These are phyloP conservation scores for Suricata suricatta DNA, from an alignment of 2,113 vertebrate species.

Conservation along the genomic window DNA sequence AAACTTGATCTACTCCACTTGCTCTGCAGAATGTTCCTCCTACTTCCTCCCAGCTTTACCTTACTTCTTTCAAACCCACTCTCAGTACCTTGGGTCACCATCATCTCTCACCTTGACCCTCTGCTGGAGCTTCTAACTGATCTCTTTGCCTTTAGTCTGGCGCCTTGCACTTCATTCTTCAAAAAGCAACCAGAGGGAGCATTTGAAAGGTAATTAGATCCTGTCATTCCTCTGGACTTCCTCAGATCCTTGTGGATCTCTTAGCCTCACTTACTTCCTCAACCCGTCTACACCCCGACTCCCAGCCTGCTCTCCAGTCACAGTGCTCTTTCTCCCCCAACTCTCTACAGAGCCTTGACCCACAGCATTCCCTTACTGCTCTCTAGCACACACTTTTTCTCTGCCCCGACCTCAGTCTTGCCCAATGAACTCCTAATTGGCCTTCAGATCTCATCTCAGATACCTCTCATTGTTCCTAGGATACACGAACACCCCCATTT, in stretches of 20 bases:
- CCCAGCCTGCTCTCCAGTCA: neutral
- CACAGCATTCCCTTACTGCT: neutral
- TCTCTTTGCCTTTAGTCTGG: neutral
- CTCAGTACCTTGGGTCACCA: neutral
- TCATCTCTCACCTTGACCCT: neutral
- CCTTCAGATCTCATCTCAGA: neutral
- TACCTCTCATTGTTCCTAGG: neutral
- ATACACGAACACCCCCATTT: neutral
- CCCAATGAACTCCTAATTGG: neutral
- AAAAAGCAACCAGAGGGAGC: neutral
- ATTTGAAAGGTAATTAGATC: neutral
- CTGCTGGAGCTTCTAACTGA: neutral
- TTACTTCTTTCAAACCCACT: neutral
- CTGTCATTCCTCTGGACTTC: neutral
- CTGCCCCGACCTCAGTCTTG: neutral
- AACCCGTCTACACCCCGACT: accelerated
- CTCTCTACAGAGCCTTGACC: neutral
- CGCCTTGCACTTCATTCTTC: neutral
- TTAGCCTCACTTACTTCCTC: neutral
- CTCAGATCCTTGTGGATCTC: neutral
- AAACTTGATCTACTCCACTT: neutral
- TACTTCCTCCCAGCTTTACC: neutral
- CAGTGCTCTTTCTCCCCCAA: neutral
- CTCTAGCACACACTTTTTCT: neutral
- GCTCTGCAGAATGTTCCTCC: neutral